Evolutionary conservation across 2,888 invertebrate genomes (phyloP).

Genomic region (Papilio protenor): DNA sequence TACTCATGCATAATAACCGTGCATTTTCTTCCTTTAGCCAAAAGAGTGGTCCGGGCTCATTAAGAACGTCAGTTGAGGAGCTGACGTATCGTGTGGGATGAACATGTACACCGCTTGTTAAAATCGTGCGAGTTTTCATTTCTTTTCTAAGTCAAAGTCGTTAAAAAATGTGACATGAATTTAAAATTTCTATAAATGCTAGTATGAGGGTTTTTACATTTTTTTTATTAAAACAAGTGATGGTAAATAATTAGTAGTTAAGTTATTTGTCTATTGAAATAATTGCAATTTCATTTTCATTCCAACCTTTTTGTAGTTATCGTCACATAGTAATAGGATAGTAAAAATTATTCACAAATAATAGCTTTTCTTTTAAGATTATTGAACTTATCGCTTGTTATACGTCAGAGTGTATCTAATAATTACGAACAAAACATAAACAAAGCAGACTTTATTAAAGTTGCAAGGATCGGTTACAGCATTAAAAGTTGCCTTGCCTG

Average conservation of each 20-base stretch:
- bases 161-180: neutral
- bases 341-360: neutral
- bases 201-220: neutral
- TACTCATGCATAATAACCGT: neutral
- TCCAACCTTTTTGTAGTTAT: neutral
- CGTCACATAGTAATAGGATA: neutral
- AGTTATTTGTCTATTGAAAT: neutral
- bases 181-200: neutral
- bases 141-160: neutral
- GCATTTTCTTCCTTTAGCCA: neutral
- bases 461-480: neutral
- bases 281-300: too few relatives aligned
- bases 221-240: neutral
- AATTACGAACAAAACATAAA: neutral
- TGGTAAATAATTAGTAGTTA: neutral
- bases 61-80: conserved; percentile 15
- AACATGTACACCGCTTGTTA: conserved; percentile 22
- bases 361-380: neutral
- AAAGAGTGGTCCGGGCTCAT: conserved; percentile 15
- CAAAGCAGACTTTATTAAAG: neutral
- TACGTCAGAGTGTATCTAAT: too few relatives aligned
- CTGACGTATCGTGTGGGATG: neutral
- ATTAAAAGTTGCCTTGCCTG: neutral
- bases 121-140: neutral
- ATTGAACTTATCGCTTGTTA: neutral